These are phyloP conservation scores for Mareca strepera DNA, from an alignment of 2,797 vertebrate genomes.

Conservation along the genomic window DNA sequence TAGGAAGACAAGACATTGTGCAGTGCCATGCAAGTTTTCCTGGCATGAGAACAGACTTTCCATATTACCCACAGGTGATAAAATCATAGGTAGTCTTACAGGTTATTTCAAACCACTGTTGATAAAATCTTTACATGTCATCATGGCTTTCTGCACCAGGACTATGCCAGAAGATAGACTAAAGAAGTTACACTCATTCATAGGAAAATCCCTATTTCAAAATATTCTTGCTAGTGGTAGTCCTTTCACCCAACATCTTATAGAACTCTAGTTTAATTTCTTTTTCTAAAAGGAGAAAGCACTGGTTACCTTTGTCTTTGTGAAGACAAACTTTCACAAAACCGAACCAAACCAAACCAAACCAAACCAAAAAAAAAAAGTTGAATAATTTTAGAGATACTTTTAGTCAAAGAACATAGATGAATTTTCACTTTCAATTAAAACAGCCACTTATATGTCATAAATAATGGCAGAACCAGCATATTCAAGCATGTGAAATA, in stretches of 20 bases:
- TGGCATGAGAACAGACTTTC: background rate
- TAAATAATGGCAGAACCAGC: background rate
- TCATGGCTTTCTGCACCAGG: background rate
- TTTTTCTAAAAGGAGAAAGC: background rate
- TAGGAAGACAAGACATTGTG: background rate
- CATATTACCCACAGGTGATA: background rate
- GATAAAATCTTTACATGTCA: constrained; percentile 13
- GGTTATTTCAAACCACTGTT: background rate
- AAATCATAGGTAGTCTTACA: background rate
- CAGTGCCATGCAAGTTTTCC: background rate
- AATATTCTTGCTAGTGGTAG: background rate
- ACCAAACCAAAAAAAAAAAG: background rate
- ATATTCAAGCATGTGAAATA: background rate
- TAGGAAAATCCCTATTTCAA: background rate
- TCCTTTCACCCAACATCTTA: background rate
- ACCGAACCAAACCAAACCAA: background rate
- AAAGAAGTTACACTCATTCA: background rate
- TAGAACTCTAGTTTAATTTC: background rate
- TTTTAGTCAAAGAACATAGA: background rate
- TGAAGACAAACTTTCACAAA: background rate
- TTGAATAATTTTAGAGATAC: background rate
- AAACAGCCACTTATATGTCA: background rate
- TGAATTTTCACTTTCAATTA: background rate
- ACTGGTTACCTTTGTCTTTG: background rate
- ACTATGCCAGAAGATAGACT: background rate